Evolutionary conservation across 2,797 vertebrate species (phyloP).

Genomic region (Danio tinwini): DNA sequence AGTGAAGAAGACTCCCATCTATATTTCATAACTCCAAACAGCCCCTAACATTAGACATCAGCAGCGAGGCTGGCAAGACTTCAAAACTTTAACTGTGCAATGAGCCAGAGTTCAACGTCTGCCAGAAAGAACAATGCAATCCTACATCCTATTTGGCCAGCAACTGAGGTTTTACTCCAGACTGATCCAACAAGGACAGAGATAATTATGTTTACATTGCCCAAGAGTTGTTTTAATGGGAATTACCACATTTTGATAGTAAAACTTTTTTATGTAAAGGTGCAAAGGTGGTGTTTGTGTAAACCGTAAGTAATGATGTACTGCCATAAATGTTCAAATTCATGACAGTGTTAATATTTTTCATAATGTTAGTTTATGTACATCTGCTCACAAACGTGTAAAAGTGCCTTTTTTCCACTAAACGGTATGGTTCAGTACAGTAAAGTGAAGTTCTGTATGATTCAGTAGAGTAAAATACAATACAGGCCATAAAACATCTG

Average conservation of each 20-base stretch:
- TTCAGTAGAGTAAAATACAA: no score
- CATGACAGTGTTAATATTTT: background rate
- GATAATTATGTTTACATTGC: background rate
- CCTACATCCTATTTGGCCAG: background rate
- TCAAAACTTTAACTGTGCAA: conserved; percentile 22
- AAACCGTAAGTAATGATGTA: background rate
- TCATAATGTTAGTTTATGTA: background rate
- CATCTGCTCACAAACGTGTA: background rate
- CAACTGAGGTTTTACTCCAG: background rate
- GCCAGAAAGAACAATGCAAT: conserved; percentile 17
- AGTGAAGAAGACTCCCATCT: conserved; percentile 32
- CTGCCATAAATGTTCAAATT: background rate
- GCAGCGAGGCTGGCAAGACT: conserved; percentile 26
- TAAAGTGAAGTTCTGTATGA: no score
- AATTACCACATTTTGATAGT: background rate
- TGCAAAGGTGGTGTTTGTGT: background rate
- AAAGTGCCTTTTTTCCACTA: no score
- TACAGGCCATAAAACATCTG: no score
- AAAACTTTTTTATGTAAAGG: background rate
- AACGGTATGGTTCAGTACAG: no score
- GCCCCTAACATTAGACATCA: conserved; percentile 18
- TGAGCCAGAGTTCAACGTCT: background rate
- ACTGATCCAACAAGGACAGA: background rate
- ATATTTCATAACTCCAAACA: conserved; percentile 47
- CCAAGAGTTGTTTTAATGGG: background rate